These are phyloP conservation scores for Dromaius novaehollandiae DNA, from an alignment of 2,113 vertebrate species.

Conservation along the genomic window DNA sequence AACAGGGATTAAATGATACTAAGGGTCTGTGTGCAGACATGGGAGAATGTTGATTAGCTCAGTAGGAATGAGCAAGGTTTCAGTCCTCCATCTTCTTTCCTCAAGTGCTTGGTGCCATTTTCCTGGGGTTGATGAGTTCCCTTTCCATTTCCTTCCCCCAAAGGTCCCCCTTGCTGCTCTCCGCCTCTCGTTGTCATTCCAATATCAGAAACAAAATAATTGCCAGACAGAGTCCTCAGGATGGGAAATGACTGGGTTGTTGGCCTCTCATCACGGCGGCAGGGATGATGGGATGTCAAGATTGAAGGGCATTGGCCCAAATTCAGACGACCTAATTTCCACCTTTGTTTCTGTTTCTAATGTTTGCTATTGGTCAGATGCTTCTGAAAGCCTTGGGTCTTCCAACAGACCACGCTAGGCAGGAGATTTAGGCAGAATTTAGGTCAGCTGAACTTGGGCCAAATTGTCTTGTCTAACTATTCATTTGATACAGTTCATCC, in stretches of 20 bases:
- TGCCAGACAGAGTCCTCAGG: not conserved
- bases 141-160: not conserved
- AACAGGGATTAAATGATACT: not conserved
- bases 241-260: not conserved
- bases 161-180: not conserved
- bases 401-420: not conserved
- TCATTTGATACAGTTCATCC: not conserved
- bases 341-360: slow-evolving; percentile 27
- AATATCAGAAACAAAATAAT: not conserved
- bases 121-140: not conserved
- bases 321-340: slow-evolving; percentile 48
- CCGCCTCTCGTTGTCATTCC: not conserved
- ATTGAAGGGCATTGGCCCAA: not conserved
- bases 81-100: not conserved
- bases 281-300: not conserved
- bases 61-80: fast-evolving
- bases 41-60: not conserved
- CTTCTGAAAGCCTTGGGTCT: slow-evolving; percentile 45
- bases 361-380: slow-evolving; percentile 29
- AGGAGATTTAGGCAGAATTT: slow-evolving; percentile 49
- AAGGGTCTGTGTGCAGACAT: fast-evolving
- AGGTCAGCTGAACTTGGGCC: slow-evolving; percentile 60
- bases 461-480: not conserved
- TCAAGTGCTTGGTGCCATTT: not conserved
- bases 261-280: not conserved